Conservation (phyloP, 1,140 invertebrate genomes). For the Phymastichus coffea region DNA sequence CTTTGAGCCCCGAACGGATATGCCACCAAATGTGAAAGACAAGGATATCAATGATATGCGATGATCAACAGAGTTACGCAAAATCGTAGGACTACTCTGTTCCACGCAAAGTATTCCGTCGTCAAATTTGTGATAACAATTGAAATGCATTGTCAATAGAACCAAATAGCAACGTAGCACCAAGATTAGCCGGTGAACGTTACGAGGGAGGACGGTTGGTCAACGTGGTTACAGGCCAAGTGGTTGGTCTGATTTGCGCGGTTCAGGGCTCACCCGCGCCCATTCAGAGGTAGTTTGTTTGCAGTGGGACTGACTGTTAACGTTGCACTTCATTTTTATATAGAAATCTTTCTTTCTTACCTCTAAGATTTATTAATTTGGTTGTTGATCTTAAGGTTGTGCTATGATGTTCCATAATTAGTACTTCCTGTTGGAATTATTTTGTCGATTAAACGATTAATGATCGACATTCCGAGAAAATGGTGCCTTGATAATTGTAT, state of each 20-base stretch:
- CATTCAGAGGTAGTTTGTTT: slow-evolving; percentile 56
- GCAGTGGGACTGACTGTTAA: not conserved
- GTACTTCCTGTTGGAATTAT: too few relatives aligned
- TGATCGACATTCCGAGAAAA: too few relatives aligned
- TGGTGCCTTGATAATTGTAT: too few relatives aligned
- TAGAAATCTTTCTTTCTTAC: too few relatives aligned
- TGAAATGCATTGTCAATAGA: slow-evolving; percentile 37
- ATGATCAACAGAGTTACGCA: slow-evolving; percentile 47
- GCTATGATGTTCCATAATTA: too few relatives aligned
- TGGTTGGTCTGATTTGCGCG: slow-evolving; percentile 58
- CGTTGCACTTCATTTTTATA: too few relatives aligned
- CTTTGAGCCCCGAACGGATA: slow-evolving; percentile 56
- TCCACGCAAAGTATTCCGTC: slow-evolving; percentile 71
- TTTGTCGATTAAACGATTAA: too few relatives aligned
- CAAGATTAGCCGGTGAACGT: slow-evolving; percentile 59
- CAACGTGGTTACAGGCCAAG: slow-evolving; percentile 56
- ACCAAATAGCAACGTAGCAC: slow-evolving; percentile 51
- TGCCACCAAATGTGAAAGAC: slow-evolving; percentile 57
- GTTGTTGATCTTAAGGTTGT: too few relatives aligned
- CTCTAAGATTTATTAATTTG: too few relatives aligned
- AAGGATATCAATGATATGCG: slow-evolving; percentile 51
- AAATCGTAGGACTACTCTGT: slow-evolving; percentile 64
- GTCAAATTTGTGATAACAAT: slow-evolving; percentile 65
- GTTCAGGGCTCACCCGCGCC: slow-evolving; percentile 60
- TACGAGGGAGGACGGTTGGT: slow-evolving; percentile 62